These are phyloP conservation scores for Ariolimax columbianus DNA, from an alignment of 2,888 invertebrate genomes.

Conservation along the genomic window DNA sequence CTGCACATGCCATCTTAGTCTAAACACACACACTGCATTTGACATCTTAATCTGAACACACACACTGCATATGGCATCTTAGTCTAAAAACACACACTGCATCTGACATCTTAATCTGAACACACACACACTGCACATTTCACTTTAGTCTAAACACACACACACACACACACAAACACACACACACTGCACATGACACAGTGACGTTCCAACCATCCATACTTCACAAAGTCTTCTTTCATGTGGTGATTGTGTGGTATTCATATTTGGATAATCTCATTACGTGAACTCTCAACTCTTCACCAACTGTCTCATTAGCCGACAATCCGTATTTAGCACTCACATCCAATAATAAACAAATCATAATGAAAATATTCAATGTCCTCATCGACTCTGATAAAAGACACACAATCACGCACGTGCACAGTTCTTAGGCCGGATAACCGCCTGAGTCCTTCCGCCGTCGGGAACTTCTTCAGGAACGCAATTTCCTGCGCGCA, in stretches of 20 bases:
- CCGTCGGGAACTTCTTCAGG: conserved; percentile 44
- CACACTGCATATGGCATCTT: too few relatives aligned
- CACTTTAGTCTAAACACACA: background rate
- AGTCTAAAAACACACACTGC: too few relatives aligned
- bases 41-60: too few relatives aligned
- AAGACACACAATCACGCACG: conserved; percentile 49
- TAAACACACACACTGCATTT: too few relatives aligned
- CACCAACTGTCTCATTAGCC: conserved; percentile 18
- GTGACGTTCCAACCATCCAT: background rate
- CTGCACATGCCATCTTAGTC: too few relatives aligned
- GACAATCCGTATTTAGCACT: conserved; percentile 45
- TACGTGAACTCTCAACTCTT: background rate
- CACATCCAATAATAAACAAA: conserved; percentile 34
- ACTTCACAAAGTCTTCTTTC: background rate
- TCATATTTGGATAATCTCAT: background rate
- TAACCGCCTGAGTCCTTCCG: conserved; percentile 52
- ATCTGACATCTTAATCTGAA: too few relatives aligned
- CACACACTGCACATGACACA: background rate
- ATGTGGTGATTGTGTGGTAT: background rate
- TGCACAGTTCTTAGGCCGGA: conserved; percentile 45
- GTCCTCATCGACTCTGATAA: conserved; percentile 34
- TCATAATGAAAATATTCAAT: conserved; percentile 43
- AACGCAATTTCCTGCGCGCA: conserved; percentile 43
- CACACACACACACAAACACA: background rate
- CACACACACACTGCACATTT: background rate